Evolutionary conservation across 2,888 invertebrate species (phyloP).

Genomic region (Achlya flavicornis): DNA sequence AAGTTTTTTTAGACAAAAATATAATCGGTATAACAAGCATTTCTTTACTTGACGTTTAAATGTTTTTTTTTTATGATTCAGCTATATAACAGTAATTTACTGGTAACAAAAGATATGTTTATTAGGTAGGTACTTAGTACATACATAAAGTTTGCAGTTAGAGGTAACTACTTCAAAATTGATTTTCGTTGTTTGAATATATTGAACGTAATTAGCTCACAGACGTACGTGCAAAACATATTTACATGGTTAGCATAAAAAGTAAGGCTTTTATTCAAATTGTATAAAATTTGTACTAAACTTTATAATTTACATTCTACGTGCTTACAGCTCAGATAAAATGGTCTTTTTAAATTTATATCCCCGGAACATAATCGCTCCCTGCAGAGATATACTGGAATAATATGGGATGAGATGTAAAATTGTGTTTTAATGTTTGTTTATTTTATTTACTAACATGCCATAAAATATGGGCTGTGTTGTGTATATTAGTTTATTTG

Average conservation of each 20-base stretch:
- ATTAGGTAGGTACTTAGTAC: no score
- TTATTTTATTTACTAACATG: neutral
- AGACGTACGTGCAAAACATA: neutral
- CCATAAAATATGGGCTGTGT: neutral
- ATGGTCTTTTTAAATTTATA: neutral
- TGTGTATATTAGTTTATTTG: neutral
- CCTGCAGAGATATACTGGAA: constrained; percentile 11
- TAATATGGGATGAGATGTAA: neutral
- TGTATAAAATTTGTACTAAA: neutral
- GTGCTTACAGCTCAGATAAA: neutral
- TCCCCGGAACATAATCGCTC: neutral
- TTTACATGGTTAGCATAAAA: neutral
- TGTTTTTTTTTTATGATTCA: no score
- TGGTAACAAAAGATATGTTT: no score
- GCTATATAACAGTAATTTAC: no score
- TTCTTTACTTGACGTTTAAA: no score
- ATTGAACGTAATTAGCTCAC: neutral
- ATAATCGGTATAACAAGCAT: no score
- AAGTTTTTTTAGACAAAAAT: no score
- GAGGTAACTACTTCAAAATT: no score
- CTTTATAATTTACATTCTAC: neutral
- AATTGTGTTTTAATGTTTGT: neutral
- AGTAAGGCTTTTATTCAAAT: neutral
- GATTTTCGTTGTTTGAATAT: no score
- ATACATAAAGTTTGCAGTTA: no score